Percentiles rank a stretch among this genome's conserved stretches.
Conservation (phyloP, 2,888 invertebrate species). For the Meghimatium bilineatum region DNA sequence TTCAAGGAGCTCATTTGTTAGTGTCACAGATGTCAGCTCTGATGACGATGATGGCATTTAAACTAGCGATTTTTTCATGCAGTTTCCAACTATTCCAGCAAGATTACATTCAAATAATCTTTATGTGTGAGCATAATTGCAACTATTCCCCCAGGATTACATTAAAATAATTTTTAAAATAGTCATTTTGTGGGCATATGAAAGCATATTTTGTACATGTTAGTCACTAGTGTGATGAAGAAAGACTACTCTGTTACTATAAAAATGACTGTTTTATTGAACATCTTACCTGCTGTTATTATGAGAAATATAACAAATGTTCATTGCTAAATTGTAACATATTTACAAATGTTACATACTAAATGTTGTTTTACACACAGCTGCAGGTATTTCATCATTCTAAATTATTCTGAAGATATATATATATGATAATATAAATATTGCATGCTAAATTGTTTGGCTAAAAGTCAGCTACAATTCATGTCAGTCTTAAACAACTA, state of each 20-base stretch:
- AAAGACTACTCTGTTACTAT: no score
- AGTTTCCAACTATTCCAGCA: not conserved
- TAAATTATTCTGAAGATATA: not conserved
- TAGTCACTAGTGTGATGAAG: no score
- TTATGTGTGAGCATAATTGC: no score
- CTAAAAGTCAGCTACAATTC: not conserved
- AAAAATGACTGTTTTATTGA: no score
- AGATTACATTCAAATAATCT: not conserved
- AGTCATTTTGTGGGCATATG: no score
- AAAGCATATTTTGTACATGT: no score
- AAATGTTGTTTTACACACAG: not conserved
- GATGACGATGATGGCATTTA: conserved; percentile 61
- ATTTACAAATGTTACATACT: not conserved
- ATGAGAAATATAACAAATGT: not conserved
- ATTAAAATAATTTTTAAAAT: no score
- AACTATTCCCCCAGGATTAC: no score
- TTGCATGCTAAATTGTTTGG: not conserved
- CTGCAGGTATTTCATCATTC: no score
- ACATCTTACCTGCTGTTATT: no score
- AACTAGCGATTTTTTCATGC: not conserved
- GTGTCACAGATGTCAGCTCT: conserved; percentile 67
- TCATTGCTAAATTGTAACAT: not conserved
- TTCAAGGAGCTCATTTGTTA: conserved; percentile 63
- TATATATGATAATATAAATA: not conserved
- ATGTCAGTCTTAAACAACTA: not conserved